Conservation (phyloP, 2,888 invertebrate genomes). For the Andrena trimmerana region DNA sequence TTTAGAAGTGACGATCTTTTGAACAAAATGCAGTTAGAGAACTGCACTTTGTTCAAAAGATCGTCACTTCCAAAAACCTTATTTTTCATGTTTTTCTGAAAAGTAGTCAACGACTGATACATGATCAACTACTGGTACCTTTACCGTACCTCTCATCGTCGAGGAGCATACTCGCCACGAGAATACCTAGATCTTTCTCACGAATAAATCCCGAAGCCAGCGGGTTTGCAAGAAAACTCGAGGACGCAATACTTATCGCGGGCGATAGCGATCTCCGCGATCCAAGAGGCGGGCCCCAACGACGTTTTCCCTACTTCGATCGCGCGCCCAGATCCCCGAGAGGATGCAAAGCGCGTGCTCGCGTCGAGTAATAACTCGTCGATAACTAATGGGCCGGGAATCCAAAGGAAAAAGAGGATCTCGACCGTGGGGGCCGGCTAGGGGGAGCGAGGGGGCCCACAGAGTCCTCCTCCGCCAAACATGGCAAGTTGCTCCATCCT, state of each 20-base stretch:
- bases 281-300: no score
- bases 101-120: no score
- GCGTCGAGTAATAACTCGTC: slow-evolving; percentile 70
- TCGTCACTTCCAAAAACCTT: no score
- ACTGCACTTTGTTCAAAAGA: no score
- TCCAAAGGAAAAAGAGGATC: slow-evolving; percentile 18
- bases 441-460: slow-evolving; percentile 33
- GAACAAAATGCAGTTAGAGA: no score
- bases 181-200: not conserved
- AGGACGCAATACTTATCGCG: slow-evolving; percentile 12
- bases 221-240: not conserved
- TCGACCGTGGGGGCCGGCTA: not conserved
- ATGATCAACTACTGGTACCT: no score
- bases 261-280: slow-evolving; percentile 26
- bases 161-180: no score
- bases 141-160: no score
- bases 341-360: slow-evolving; percentile 53
- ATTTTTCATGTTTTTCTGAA: no score
- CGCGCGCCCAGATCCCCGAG: slow-evolving; percentile 28
- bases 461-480: slow-evolving; percentile 63
- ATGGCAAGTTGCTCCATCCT: slow-evolving; percentile 68
- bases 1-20: no score
- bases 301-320: slow-evolving; percentile 51
- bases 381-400: slow-evolving; percentile 68
- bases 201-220: not conserved